phyloP scores from a whole-genome alignment of 1,140 invertebrate species.

The Homarus americanus region DNA sequence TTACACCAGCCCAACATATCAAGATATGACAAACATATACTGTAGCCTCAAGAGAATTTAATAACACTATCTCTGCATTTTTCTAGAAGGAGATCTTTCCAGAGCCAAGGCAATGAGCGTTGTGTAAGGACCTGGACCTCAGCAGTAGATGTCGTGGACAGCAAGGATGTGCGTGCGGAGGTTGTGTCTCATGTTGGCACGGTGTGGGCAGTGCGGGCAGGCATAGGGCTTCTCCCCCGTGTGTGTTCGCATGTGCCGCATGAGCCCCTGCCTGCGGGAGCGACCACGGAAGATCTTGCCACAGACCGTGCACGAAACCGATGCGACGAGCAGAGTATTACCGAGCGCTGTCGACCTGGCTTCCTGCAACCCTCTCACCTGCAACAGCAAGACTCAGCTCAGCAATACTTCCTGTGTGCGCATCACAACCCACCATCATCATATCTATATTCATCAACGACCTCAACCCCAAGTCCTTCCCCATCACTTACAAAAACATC shows the following conservation, averaged over 20 bases:
- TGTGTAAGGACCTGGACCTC: background rate
- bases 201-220: slow-evolving; percentile 76
- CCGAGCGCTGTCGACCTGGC: slow-evolving; percentile 9
- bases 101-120: background rate
- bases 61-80: background rate
- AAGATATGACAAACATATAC: background rate
- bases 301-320: slow-evolving; percentile 60
- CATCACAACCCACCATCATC: background rate
- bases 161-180: slow-evolving; percentile 67
- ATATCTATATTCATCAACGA: background rate
- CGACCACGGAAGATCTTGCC: slow-evolving; percentile 87
- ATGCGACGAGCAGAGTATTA: slow-evolving; percentile 7
- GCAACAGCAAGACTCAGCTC: slow-evolving; percentile 56
- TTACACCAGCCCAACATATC: background rate
- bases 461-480: background rate
- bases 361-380: slow-evolving; percentile 34
- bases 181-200: slow-evolving; percentile 69
- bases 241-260: slow-evolving; percentile 83
- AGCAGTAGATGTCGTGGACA: slow-evolving; percentile 58
- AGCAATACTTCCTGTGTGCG: slow-evolving; percentile 5
- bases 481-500: too few species aligned
- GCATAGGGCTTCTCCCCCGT: slow-evolving; percentile 76
- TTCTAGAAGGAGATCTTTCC: background rate
- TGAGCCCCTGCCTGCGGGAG: slow-evolving; percentile 84
- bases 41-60: background rate